Conservation (phyloP, 1,140 invertebrate genomes). For the Bombus confusus region DNA sequence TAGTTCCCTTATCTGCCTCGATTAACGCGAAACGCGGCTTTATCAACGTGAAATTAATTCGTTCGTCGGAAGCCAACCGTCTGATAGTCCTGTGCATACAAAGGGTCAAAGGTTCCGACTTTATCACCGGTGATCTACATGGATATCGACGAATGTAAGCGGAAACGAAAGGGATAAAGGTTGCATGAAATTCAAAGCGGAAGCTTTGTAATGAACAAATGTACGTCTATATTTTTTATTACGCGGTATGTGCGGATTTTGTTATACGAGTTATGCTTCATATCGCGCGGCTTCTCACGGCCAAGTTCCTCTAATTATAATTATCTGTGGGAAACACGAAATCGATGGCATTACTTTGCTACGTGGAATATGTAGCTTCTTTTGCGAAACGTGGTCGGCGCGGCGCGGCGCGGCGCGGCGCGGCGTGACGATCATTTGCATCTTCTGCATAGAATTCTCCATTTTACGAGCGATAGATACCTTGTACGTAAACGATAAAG, state of each 20-base stretch:
- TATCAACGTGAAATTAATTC: constrained; percentile 58
- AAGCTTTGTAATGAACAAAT: too few species aligned
- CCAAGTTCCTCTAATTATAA: background rate
- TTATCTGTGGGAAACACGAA: background rate
- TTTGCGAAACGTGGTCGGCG: background rate
- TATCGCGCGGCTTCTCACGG: background rate
- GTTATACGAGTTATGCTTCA: background rate
- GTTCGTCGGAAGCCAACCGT: constrained; percentile 29
- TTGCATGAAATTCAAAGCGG: background rate
- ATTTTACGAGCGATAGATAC: background rate
- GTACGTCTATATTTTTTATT: background rate
- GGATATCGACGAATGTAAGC: background rate
- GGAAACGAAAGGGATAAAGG: background rate
- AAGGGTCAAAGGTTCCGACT: background rate
- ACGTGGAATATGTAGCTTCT: background rate
- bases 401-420: background rate
- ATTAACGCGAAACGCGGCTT: constrained; percentile 61
- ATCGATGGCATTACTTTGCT: background rate
- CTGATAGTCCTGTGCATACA: background rate
- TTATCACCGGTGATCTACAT: background rate
- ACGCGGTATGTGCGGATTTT: background rate
- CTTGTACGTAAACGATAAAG: background rate
- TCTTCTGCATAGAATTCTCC: background rate
- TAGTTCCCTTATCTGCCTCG: constrained; percentile 52
- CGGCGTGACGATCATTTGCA: constrained; percentile 6